A percentile compares a stretch with the other conserved stretches of the same genome.
Evolutionary conservation across 64 coral and sea anemone genomes (phyloP).

Genomic region (Pocillopora verrucosa): DNA sequence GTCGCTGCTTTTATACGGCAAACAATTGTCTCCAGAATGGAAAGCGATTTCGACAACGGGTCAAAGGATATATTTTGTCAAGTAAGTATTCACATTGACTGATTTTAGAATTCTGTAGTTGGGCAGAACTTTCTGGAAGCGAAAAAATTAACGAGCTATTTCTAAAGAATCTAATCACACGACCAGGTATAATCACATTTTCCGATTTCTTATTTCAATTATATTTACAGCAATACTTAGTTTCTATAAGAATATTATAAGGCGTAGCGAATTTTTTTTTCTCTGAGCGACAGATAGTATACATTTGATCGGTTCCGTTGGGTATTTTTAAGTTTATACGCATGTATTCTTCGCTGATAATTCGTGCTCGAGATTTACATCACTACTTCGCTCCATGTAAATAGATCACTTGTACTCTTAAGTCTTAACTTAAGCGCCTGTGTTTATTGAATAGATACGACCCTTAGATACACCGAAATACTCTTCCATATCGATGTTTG

Average conservation of each 20-base stretch:
- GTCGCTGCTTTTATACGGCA: neutral
- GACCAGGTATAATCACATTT: neutral
- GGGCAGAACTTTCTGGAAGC: neutral
- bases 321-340: neutral
- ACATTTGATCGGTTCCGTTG: neutral
- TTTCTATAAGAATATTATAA: no score
- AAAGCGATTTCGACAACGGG: constrained; percentile 16
- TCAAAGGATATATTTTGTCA: constrained; percentile 63
- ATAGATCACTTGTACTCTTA: neutral
- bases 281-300: neutral
- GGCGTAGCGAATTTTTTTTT: no score
- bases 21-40: constrained; percentile 44
- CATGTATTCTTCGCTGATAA: neutral
- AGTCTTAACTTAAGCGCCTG: neutral
- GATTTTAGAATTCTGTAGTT: neutral
- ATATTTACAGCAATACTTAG: no score
- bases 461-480: neutral
- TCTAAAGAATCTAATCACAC: neutral
- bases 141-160: neutral
- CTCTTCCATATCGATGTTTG: neutral
- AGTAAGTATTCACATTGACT: constrained; percentile 29
- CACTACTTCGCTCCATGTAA: neutral
- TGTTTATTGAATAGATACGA: neutral
- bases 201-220: no score
- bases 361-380: neutral